Percentiles rank a stretch among this genome's conserved stretches.
Evolutionary conservation across 1,140 invertebrate species (phyloP).

Genomic region (Holotrichia oblita): DNA sequence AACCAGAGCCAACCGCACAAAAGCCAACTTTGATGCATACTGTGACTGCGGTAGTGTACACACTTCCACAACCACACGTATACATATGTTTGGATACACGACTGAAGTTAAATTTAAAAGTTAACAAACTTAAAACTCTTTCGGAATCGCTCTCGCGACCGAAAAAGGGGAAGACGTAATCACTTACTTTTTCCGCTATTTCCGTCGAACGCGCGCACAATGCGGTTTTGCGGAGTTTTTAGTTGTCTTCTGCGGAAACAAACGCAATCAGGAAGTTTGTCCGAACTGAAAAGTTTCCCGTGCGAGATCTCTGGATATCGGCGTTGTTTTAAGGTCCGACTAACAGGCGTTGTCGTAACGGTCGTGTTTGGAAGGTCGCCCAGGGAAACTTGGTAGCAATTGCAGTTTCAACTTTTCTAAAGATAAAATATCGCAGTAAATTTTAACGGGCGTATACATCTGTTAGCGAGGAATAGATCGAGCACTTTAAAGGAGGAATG

Average conservation of each 20-base stretch:
- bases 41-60: too few relatives aligned
- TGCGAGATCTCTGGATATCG: neutral
- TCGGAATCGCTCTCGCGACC: neutral
- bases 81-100: neutral
- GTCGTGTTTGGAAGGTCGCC: constrained; percentile 9
- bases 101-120: neutral
- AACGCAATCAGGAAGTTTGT: constrained; percentile 34
- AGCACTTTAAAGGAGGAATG: neutral
- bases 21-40: too few relatives aligned
- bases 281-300: neutral
- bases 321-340: neutral
- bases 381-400: neutral
- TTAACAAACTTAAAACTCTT: constrained; percentile 2
- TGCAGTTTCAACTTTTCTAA: neutral
- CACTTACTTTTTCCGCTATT: constrained; percentile 6
- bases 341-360: neutral
- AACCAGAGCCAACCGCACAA: neutral
- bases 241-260: constrained; percentile 36
- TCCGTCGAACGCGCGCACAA: neutral
- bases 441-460: neutral
- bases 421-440: constrained; percentile 7
- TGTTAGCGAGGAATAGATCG: constrained; percentile 1
- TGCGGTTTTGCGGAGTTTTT: neutral
- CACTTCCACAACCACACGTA: neutral
- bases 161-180: neutral